phyloP scores from a whole-genome alignment of 2,113 vertebrate genomes.

The Larimichthys polyactis region DNA sequence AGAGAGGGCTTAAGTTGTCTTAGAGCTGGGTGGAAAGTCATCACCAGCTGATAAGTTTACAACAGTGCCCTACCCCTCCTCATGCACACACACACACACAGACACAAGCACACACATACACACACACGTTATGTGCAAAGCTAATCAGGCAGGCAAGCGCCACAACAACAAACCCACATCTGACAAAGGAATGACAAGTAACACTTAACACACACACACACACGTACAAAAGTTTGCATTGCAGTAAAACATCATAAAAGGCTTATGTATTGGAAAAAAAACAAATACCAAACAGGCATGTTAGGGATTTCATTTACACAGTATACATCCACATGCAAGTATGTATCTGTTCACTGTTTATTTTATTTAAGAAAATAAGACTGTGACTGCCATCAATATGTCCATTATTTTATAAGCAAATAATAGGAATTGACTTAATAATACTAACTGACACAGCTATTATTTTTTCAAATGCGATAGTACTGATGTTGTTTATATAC shows the following conservation, averaged over 20 bases:
- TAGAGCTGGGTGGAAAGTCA: constrained; percentile 84
- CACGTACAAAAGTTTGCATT: constrained; percentile 28
- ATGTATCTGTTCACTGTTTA: neutral
- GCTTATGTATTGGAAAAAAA: neutral
- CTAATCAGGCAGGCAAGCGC: constrained; percentile 60
- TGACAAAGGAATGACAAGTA: constrained; percentile 60
- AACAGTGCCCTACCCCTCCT: constrained; percentile 62
- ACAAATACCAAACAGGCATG: constrained; percentile 4
- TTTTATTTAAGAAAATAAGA: neutral
- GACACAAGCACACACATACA: constrained; percentile 33
- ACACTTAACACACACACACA: constrained; percentile 36
- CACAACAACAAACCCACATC: constrained; percentile 51
- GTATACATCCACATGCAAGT: neutral
- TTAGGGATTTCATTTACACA: neutral
- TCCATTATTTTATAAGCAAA: neutral
- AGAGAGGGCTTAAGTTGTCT: constrained; percentile 87
- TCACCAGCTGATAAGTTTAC: constrained; percentile 84
- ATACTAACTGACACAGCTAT: neutral
- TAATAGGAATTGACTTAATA: neutral
- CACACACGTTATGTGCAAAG: constrained; percentile 41
- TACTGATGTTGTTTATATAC: constrained; percentile 25
- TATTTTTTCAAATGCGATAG: neutral
- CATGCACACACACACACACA: constrained; percentile 26
- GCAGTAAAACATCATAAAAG: constrained; percentile 30
- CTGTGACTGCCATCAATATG: neutral